These are phyloP conservation scores for Thymelicus sylvestris DNA, from an alignment of 2,888 invertebrate species.

Conservation along the genomic window DNA sequence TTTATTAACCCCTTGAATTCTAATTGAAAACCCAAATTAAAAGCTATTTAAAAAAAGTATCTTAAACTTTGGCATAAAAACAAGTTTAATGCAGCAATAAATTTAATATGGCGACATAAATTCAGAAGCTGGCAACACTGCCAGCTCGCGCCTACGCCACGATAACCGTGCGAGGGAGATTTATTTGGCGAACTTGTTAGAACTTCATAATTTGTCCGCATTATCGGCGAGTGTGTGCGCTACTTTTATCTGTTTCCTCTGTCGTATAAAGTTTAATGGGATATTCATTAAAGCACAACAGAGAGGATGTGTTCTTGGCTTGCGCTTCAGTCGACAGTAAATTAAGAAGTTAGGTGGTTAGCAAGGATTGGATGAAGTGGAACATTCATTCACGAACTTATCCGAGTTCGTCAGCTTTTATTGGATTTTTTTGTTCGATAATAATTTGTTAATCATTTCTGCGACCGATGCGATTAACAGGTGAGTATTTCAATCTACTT, in stretches of 20 bases:
- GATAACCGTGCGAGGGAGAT: constrained; percentile 78
- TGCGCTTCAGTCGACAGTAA: too few relatives aligned
- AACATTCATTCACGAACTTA: too few relatives aligned
- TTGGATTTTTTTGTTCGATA: too few relatives aligned
- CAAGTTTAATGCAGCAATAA: constrained; percentile 24
- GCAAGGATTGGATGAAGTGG: too few relatives aligned
- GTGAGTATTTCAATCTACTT: too few relatives aligned
- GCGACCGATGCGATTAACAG: too few relatives aligned
- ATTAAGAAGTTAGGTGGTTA: too few relatives aligned
- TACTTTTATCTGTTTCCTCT: constrained; percentile 52
- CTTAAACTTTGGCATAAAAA: constrained; percentile 3
- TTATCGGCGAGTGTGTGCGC: constrained; percentile 70
- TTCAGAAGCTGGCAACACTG: constrained; percentile 57
- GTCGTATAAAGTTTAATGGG: constrained; percentile 36
- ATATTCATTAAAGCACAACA: constrained; percentile 31
- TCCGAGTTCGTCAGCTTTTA: too few relatives aligned
- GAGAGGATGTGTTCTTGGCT: too few relatives aligned
- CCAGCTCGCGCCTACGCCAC: constrained; percentile 51
- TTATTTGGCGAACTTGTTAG: constrained; percentile 79
- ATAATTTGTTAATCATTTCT: too few relatives aligned
- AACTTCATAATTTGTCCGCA: constrained; percentile 78
- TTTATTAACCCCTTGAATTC: neutral
- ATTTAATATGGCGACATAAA: constrained; percentile 36
- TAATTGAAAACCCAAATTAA: neutral
- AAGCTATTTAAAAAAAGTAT: neutral